Evolutionary conservation across 2,888 invertebrate genomes (phyloP), one percentile per base, ranked within the genome.

Genomic region (Ichneumon xanthorius): DNA sequence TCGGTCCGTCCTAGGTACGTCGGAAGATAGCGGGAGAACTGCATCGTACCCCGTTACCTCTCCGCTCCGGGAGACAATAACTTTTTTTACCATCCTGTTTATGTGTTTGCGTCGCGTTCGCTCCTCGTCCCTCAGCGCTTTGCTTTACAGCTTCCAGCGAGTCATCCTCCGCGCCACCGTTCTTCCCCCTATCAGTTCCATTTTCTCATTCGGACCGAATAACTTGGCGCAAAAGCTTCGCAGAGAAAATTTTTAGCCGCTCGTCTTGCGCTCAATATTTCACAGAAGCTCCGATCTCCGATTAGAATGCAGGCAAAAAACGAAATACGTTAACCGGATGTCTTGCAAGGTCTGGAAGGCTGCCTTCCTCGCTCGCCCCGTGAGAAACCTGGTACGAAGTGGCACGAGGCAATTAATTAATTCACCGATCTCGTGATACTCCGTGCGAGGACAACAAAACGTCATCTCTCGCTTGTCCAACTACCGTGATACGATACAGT

Each of bases 321-420:
- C 5, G 14, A 63, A 63, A 33, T 14, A 33, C 30, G 14, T 33
- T 33, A 33, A 33, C 16, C n/a, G 63, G 26, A 63, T 63, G 19
- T 19, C 65, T 26, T 3, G 26, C 26, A 48, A 26, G 48, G 63
- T 63, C 30, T 33, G 6, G n/a, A 33, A 33, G 16, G 26, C 11
- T 30, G 26, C 9, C 30, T 19, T 19, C 30, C 48, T 63, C 53
- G 19, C 40, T 53, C 50, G 19, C 14, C 37, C n/a, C 14, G 33
- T 37, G 73, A 75, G 73, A 77, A 80, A 85, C 78, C 71, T 85
- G 90, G 89, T 88, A 89, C 89, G 87, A 87, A 87, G 86, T 79
- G 87, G 89, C 86, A 88, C 90, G 87, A 88, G 87, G 87, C 90
- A 90, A 90, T 90, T 90, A 90, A 90, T 90, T 90, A 89, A 84